Evolutionary conservation across 1,140 invertebrate genomes (phyloP).

Genomic region (Stegodyphus mimosarum): DNA sequence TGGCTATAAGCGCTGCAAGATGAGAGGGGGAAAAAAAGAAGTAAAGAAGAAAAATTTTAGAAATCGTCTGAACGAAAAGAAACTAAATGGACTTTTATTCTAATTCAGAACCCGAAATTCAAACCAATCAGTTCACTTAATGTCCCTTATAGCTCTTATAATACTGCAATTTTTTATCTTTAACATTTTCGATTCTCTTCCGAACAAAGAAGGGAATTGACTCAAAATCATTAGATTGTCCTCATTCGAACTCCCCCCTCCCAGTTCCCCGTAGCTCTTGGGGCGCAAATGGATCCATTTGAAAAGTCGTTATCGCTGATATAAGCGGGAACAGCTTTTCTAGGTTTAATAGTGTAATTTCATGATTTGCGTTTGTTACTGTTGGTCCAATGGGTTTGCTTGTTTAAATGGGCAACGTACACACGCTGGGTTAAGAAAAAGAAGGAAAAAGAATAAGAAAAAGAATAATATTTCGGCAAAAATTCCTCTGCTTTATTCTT

Average conservation of each 20-base stretch:
- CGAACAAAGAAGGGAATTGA: conserved; percentile 53
- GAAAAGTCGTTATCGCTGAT: conserved; percentile 56
- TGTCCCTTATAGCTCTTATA: conserved; percentile 59
- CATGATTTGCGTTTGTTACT: conserved; percentile 59
- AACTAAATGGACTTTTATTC: conserved; percentile 56
- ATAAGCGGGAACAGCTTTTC: conserved; percentile 56
- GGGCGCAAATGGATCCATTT: conserved; percentile 57
- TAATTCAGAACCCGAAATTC: conserved; percentile 59
- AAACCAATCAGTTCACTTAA: conserved; percentile 56
- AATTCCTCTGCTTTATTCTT: conserved; percentile 51
- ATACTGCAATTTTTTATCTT: conserved; percentile 16
- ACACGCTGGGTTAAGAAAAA: neutral
- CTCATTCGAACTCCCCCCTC: conserved; percentile 29
- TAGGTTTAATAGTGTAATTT: conserved; percentile 58
- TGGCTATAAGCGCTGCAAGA: conserved; percentile 6
- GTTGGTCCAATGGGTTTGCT: conserved; percentile 54
- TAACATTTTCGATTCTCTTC: conserved; percentile 6
- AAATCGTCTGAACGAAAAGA: conserved; percentile 12
- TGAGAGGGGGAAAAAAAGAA: conserved; percentile 14
- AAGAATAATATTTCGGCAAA: conserved; percentile 49
- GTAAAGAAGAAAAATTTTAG: neutral
- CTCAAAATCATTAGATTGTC: conserved; percentile 60
- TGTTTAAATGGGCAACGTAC: conserved; percentile 49
- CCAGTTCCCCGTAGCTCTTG: neutral
- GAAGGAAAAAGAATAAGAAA: conserved; percentile 18